These are phyloP conservation scores for Prionailurus viverrinus DNA, from an alignment of 2,113 vertebrate genomes.

Conservation along the genomic window DNA sequence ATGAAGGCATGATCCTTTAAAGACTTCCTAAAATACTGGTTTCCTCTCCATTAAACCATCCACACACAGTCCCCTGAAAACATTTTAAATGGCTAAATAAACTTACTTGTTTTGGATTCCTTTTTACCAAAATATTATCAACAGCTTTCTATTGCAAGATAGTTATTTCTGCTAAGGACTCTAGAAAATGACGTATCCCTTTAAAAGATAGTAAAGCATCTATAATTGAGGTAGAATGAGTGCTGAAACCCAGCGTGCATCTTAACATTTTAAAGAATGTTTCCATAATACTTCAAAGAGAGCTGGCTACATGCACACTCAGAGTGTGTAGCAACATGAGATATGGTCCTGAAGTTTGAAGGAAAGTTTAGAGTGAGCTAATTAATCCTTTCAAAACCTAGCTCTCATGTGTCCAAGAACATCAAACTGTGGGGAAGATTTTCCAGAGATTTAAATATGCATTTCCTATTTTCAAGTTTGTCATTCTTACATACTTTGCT, in stretches of 20 bases:
- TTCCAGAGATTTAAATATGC: slow-evolving; percentile 37
- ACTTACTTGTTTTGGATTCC: slow-evolving; percentile 46
- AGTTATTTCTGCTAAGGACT: not conserved
- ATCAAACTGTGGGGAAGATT: slow-evolving; percentile 36
- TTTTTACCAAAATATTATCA: slow-evolving; percentile 74
- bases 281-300: not conserved
- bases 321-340: not conserved
- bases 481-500: slow-evolving; percentile 45
- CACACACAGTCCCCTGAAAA: slow-evolving; percentile 67
- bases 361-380: slow-evolving; percentile 21
- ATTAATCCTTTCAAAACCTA: slow-evolving; percentile 59
- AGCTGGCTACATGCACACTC: not conserved
- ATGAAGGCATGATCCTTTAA: slow-evolving; percentile 75
- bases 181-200: not conserved
- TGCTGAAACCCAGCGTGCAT: not conserved
- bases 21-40: slow-evolving; percentile 81
- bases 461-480: slow-evolving; percentile 67
- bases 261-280: not conserved
- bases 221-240: not conserved
- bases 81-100: slow-evolving; percentile 71
- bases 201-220: not conserved
- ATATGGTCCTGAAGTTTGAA: not conserved
- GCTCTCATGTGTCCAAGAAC: slow-evolving; percentile 24
- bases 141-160: slow-evolving; percentile 58
- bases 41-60: slow-evolving; percentile 65